Percentiles rank a stretch among this genome's conserved stretches.
These are phyloP conservation scores for Decapterus maruadsi DNA, from an alignment of 2,797 vertebrate genomes.

Conservation along the genomic window DNA sequence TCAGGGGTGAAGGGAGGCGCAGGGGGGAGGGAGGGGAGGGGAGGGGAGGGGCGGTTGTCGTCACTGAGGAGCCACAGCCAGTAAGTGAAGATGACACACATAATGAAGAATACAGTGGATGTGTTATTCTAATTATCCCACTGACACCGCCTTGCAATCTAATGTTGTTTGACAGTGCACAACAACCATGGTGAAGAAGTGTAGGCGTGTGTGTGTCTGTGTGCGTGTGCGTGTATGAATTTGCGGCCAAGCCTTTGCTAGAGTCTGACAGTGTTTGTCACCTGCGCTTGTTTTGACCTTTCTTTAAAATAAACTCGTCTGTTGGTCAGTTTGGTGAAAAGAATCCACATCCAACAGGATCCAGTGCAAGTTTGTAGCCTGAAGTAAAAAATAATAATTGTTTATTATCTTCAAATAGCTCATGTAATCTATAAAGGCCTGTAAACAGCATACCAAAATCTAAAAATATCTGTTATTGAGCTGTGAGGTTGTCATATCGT, in stretches of 20 bases:
- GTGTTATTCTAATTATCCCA: conserved; percentile 81
- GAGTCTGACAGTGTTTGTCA: conserved; percentile 63
- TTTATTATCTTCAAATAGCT: neutral
- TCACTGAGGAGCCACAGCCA: conserved; percentile 54
- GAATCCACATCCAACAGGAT: neutral
- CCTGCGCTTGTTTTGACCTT: conserved; percentile 57
- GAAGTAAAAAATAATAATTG: neutral
- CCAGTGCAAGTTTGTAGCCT: neutral
- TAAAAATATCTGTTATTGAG: neutral
- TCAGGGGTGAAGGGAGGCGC: conserved; percentile 3
- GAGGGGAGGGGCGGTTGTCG: conserved; percentile 14
- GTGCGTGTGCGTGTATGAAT: conserved; percentile 32
- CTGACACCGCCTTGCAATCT: conserved; percentile 60
- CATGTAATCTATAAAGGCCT: neutral
- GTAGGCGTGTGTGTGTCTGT: conserved; percentile 39
- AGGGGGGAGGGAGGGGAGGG: neutral
- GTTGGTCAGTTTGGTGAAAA: conserved; percentile 15
- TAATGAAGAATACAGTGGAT: conserved; percentile 80
- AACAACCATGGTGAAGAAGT: conserved; percentile 56
- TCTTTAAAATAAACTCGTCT: conserved; percentile 27
- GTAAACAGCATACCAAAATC: neutral
- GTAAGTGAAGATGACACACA: conserved; percentile 78
- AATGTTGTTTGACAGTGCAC: conserved; percentile 79
- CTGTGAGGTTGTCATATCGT: neutral
- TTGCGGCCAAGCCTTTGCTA: conserved; percentile 37